These are phyloP conservation scores for Nomada lathburiana DNA, from an alignment of 2,888 invertebrate genomes.

Conservation along the genomic window DNA sequence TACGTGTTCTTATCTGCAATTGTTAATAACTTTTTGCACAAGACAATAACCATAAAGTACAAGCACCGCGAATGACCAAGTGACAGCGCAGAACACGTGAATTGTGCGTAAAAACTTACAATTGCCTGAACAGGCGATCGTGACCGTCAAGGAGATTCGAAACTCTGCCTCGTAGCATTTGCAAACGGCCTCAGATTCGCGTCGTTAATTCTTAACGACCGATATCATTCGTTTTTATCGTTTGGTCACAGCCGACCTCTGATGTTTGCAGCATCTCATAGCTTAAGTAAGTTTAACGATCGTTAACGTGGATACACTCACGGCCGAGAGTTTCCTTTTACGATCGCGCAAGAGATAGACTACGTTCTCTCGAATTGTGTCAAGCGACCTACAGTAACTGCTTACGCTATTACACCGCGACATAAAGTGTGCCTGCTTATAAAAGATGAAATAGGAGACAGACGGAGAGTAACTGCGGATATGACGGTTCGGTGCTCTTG, in stretches of 20 bases:
- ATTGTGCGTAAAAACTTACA: constrained; percentile 2
- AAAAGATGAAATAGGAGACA: constrained; percentile 48
- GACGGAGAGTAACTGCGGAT: neutral
- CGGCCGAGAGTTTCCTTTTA: constrained; percentile 57
- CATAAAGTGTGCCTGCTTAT: constrained; percentile 43
- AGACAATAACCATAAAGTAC: no score
- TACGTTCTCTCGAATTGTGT: constrained; percentile 52
- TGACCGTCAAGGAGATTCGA: neutral
- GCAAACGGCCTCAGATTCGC: constrained; percentile 42
- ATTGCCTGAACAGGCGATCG: neutral
- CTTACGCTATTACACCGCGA: constrained; percentile 8
- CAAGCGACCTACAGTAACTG: constrained; percentile 42
- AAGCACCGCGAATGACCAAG: no score
- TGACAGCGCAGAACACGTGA: neutral
- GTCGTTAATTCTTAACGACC: constrained; percentile 69
- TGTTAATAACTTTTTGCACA: no score
- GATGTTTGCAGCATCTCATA: constrained; percentile 60
- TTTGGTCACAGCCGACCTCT: constrained; percentile 23
- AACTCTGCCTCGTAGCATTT: constrained; percentile 1
- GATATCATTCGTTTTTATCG: constrained; percentile 67
- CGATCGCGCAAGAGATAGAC: constrained; percentile 62
- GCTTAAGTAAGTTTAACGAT: constrained; percentile 69
- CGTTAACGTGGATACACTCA: constrained; percentile 65
- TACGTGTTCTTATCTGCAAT: no score
- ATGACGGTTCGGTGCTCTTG: no score